Conservation (phyloP, 2,888 invertebrate genomes). For the Calliphora vomitoria region DNA sequence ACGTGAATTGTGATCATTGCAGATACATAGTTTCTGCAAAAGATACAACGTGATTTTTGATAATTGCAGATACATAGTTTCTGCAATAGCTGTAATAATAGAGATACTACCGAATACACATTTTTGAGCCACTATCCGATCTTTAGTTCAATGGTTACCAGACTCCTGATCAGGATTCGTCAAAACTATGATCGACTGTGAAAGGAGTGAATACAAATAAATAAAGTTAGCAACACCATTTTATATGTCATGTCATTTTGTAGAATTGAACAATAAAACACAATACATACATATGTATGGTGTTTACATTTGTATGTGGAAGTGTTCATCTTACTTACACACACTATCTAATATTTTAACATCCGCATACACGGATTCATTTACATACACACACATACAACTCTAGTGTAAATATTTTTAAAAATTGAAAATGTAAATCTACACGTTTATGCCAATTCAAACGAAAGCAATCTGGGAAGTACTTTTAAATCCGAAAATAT, state of each 20-base stretch:
- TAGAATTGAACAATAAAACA: conserved; percentile 26
- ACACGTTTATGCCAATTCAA: background rate
- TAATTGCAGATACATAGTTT: no score
- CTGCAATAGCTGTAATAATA: no score
- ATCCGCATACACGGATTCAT: background rate
- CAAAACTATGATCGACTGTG: background rate
- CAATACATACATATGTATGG: background rate
- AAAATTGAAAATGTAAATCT: background rate
- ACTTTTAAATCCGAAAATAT: background rate
- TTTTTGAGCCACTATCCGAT: no score
- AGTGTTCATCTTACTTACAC: background rate
- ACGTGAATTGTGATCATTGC: no score
- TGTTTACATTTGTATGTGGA: conserved; percentile 28
- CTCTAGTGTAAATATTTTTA: background rate
- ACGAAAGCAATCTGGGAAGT: background rate
- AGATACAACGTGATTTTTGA: no score
- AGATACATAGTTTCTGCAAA: no score
- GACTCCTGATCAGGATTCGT: background rate
- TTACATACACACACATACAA: background rate
- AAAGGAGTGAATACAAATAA: conserved; percentile 29
- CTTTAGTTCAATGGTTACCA: no score
- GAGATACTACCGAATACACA: no score
- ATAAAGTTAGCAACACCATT: conserved; percentile 38
- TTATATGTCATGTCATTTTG: conserved; percentile 49
- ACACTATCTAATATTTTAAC: background rate